Evolutionary conservation across 2,888 invertebrate species (phyloP), one percentile per base, ranked within the genome.

Genomic region (Acanthosepion pharaonis): DNA sequence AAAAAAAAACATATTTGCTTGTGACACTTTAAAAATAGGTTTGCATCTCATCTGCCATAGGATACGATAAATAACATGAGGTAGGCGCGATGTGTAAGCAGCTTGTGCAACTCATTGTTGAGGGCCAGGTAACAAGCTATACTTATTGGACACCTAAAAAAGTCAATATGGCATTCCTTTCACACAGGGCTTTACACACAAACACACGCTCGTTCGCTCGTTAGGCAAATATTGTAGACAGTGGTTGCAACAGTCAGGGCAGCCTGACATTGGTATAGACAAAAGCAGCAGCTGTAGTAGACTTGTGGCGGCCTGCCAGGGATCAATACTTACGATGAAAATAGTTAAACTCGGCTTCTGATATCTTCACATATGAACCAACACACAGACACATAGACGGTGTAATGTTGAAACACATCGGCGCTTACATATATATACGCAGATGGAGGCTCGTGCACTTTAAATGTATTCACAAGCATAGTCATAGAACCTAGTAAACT

Each of bases 221-320:
- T 15, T 33, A n/a, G 78, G 78, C 78, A 33, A 78, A 78, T 78
- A 78, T 33, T 78, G 78, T 78, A 15, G 78, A 78, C 78, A n/a
- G n/a, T 78, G 78, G 78, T 78, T 78, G 33, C 78, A 78, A 78
- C n/a, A 78, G 78, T 78, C 78, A 78, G 78, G 78, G 78, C 78
- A 78, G 78, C 78, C 78, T 78, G 78, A 78, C 78, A 78, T 78
- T 78, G 78, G 78, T 78, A 78, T 4, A 78, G 78, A 8, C 3
- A 78, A 15, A 55, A 59, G 78, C n/a, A 78, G n/a, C n/a, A 33
- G n/a, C 78, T 33, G 78, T 23, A n/a, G 78, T 33, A 78, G 78
- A 78, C 78, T n/a, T 11, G 15, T 78, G 78, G 78, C 78, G 78
- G n/a, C 78, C 78, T 78, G 78, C 78, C 78, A n/a, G 0, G 33